A percentile compares a stretch with the other conserved stretches of the same genome.
Evolutionary conservation across 1,140 invertebrate species (phyloP).

Genomic region (Fopius arisanus): DNA sequence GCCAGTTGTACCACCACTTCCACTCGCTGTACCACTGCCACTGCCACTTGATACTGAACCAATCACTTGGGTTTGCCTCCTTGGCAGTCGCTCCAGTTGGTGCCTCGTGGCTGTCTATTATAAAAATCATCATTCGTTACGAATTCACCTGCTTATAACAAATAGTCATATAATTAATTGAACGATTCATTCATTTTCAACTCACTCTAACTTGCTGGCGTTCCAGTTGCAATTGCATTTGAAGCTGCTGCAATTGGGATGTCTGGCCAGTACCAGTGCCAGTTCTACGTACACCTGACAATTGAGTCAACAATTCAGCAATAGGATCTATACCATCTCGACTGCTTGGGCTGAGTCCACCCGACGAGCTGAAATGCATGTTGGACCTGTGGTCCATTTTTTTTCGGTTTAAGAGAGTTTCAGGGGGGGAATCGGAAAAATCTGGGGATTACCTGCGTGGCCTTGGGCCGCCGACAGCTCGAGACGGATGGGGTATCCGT

Average conservation of each 20-base stretch:
- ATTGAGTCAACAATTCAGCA: conserved; percentile 89
- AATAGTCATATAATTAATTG: too few relatives aligned
- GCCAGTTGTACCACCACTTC: conserved; percentile 58
- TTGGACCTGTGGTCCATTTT: conserved; percentile 72
- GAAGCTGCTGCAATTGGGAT: conserved; percentile 83
- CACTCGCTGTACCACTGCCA: conserved; percentile 44
- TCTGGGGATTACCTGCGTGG: conserved; percentile 67
- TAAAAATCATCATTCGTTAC: conserved; percentile 14
- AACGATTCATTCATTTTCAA: neutral
- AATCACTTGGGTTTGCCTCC: conserved; percentile 72
- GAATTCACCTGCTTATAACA: too few relatives aligned
- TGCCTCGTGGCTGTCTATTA: conserved; percentile 76
- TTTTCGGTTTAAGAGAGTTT: too few relatives aligned
- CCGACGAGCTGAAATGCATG: conserved; percentile 89
- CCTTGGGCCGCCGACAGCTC: conserved; percentile 78
- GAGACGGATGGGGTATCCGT: conserved; percentile 83
- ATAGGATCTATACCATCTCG: conserved; percentile 93
- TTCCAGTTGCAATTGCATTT: conserved; percentile 90
- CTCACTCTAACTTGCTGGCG: conserved; percentile 82
- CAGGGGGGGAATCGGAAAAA: too few relatives aligned
- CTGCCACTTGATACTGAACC: conserved; percentile 55
- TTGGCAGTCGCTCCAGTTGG: conserved; percentile 85
- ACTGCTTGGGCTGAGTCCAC: conserved; percentile 84
- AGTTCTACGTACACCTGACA: conserved; percentile 85
- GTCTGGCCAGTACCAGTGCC: conserved; percentile 67